Percentiles rank a stretch among this genome's conserved stretches.
Conservation (phyloP, 2,113 vertebrate species). For the Psophia crepitans region DNA sequence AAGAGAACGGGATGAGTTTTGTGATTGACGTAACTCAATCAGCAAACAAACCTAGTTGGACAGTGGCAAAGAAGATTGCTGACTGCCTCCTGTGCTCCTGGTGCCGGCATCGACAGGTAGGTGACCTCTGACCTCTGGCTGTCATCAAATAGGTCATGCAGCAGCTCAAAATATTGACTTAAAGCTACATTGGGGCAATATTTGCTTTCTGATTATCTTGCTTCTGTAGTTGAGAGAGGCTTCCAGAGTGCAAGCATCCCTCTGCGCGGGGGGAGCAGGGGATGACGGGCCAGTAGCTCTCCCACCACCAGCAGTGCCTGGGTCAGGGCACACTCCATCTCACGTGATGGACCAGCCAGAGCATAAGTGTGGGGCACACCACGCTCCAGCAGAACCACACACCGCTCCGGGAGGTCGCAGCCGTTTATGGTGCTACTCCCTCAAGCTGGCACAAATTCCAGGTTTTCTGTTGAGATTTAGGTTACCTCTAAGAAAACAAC, state of each 20-base stretch:
- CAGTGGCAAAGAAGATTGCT: not conserved
- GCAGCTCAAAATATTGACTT: slow-evolving; percentile 44
- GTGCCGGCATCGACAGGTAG: slow-evolving; percentile 3
- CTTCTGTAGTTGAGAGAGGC: not conserved
- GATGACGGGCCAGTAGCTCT: not conserved
- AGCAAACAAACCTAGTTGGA: not conserved
- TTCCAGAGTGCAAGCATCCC: not conserved
- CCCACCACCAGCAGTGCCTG: not conserved
- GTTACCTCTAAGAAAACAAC: not conserved
- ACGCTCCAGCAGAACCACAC: not conserved
- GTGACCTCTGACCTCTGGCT: slow-evolving; percentile 25
- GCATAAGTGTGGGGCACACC: not conserved
- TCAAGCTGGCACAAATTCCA: not conserved
- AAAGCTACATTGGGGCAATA: not conserved
- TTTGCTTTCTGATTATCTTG: slow-evolving; percentile 22
- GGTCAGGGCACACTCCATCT: not conserved
- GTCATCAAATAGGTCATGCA: not conserved
- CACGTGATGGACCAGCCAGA: not conserved
- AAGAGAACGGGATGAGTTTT: not conserved
- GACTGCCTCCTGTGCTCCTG: not conserved
- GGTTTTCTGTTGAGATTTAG: not conserved
- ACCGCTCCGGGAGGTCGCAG: not conserved
- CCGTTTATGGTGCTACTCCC: not conserved
- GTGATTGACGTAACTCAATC: not conserved
- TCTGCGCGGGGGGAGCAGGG: fast-evolving